Evolutionary conservation across 1,140 invertebrate genomes (phyloP).

Genomic region (Aporrectodea caliginosa): DNA sequence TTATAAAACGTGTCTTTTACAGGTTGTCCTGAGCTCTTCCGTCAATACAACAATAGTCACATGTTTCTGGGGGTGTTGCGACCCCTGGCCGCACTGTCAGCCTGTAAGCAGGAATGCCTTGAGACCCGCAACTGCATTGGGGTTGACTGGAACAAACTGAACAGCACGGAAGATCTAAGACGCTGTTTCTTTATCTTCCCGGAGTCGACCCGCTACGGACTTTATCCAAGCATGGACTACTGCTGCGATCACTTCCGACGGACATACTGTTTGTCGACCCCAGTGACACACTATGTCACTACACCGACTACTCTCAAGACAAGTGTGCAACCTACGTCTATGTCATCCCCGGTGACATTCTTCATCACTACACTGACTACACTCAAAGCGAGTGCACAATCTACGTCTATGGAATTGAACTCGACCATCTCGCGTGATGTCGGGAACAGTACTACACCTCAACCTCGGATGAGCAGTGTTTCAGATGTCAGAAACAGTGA

Average conservation of each 20-base stretch:
- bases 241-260: constrained; percentile 13
- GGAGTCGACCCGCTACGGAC: constrained; percentile 7
- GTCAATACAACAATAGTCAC: constrained; percentile 7
- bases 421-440: no score
- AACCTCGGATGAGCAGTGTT: no score
- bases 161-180: background rate
- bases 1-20: background rate
- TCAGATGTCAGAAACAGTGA: no score
- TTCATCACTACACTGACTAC: no score
- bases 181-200: constrained; percentile 22
- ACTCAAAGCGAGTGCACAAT: no score
- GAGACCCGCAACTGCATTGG: constrained; percentile 19
- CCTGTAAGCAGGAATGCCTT: constrained; percentile 19
- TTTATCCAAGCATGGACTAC: background rate
- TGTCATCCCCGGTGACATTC: no score
- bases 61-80: constrained; percentile 14
- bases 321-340: no score
- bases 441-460: no score
- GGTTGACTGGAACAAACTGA: constrained; percentile 21
- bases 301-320: background rate
- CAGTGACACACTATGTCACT: background rate
- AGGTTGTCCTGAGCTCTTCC: constrained; percentile 11
- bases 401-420: no score
- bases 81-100: background rate
- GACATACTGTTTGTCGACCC: constrained; percentile 11